Evolutionary conservation across 2,113 vertebrate species (phyloP).

Genomic region (Rattus norvegicus): GRCr8 NC_086019.1:118835001-118835500

Average conservation of each 20-base stretch:
- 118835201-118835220: constrained; percentile 93
- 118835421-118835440: background rate
- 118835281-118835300: constrained; percentile 95
- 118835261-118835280: constrained; percentile 98
- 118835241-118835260: constrained; percentile 96
- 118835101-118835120: constrained; percentile 96
- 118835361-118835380: background rate
- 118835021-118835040: background rate
- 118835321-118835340: rapidly evolving
- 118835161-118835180: constrained; percentile 89
- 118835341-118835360: rapidly evolving
- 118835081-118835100: background rate
- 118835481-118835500: rapidly evolving
- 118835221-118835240: constrained; percentile 95
- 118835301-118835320: constrained; percentile 84
- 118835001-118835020: too few relatives aligned
- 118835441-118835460: rapidly evolving
- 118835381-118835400: rapidly evolving
- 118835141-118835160: constrained; percentile 96
- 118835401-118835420: background rate
- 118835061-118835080: background rate
- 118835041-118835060: rapidly evolving
- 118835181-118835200: constrained; percentile 89
- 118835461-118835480: background rate
- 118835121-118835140: constrained; percentile 94